Evolutionary conservation across 2,797 vertebrate species (phyloP), one percentile per base, ranked within the genome.

Genomic region (Amphiprion clarkii): DNA sequence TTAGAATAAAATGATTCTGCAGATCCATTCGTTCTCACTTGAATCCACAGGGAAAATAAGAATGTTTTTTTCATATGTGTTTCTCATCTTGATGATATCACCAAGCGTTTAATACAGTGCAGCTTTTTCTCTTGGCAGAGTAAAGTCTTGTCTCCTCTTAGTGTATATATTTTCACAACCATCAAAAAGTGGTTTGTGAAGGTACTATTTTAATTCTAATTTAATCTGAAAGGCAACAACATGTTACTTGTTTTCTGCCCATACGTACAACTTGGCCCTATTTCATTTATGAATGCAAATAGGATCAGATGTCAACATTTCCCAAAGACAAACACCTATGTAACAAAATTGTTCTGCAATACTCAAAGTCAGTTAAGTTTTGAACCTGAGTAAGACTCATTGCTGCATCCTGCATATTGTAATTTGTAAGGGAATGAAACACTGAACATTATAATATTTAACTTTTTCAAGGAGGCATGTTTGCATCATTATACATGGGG

Each of bases 41-140:
- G 31, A 49, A 68, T 57, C 81, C 64, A 44, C 25, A 0, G 74
- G 81, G 78, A 66, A 31, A 70, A 59, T 67, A 65, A 54, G 67
- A 79, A 82, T 81, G 70, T 67, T 81, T 77, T 16, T 82, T 81
- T 64, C 73, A 77, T 71, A 49, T 78, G 64, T 57, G 66, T 85
- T 89, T 81, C 78, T 81, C 78, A 81, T 85, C 48, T 83, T 19
- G 33, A 58, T 69, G 71, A 75, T 72, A 55, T 78, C 73, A 59
- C 56, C 64, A 33, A 57, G 53, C 58, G 39, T 76, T 81, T 63
- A 78, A 71, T 60, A 23, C 33, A 66, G 56, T 59, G 39, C 61
- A 72, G 36, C 49, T 75, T 76, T 61, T 40, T 51, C 21, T 46
- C 11, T 23, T 66, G 58, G 63, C 64, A 57, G 33, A 13, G 31